Evolutionary conservation across 2,113 vertebrate genomes (phyloP), one percentile per base, ranked within the genome.

Genomic region (Sitta europaea): DNA sequence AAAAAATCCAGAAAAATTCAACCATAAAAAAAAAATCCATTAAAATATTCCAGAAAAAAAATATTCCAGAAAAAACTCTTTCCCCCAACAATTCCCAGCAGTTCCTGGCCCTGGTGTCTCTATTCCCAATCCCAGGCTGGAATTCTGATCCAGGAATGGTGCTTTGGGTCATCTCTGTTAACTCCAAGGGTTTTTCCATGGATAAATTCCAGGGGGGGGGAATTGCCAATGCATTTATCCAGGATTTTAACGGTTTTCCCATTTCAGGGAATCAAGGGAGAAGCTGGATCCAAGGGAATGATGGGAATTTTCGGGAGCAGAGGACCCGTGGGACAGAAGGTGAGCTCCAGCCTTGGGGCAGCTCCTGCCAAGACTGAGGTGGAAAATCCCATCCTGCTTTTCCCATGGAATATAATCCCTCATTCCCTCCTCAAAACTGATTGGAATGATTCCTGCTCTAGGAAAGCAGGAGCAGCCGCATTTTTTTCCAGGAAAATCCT

Each of bases 271-370:
- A n/a, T 98, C 36, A 99, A 99, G 88, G 99, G 99, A 21, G 98
- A 99, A 45, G 97, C 97, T 25, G 99, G 99, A 7, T 95, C 96
- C 7, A 99, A 99, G 92, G 99, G 99, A 78, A 95, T 92, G 23
- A 94, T 99, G 94, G 99, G 99, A 7, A 95, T 98, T 22, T 99
- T 99, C 10, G 99, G 99, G 87, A 96, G 97, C 47, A 97, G 99
- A 92, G 99, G 99, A 59, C 98, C 98, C 0, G 98, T 98, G 11
- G 99, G 99, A 28, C 99, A 99, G 94, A 99, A 99, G 98, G 99
- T 98, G 47, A 93, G 10, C 8, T 12, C 27, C 42, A 23, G 11
- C 3, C 3, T 23, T 33, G 29, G 45, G 58, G 62, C 22, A 14
- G 31, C 31, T 23, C n/a, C 45, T 61, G 33, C 25, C 25, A 17